These are phyloP conservation scores for Pitta sordida DNA, from an alignment of 2,113 vertebrate genomes.

Conservation along the genomic window DNA sequence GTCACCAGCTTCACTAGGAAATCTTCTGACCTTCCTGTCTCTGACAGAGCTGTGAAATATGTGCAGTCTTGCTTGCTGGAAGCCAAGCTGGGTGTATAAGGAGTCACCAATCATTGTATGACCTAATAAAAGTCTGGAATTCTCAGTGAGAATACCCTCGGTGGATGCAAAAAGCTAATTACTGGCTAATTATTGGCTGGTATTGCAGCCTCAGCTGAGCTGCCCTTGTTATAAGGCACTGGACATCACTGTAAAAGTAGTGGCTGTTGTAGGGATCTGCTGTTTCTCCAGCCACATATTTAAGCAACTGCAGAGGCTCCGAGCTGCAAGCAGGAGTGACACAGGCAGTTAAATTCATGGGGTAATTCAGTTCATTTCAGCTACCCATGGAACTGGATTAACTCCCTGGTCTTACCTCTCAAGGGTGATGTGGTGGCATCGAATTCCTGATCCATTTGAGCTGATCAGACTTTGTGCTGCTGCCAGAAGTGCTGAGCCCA, in stretches of 20 bases:
- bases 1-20: neutral
- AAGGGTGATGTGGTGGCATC: fast-evolving
- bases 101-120: neutral
- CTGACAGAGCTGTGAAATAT: neutral
- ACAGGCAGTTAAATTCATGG: neutral
- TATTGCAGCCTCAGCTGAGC: neutral
- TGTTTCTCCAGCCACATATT: neutral
- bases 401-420: neutral
- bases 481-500: neutral
- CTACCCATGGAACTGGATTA: neutral
- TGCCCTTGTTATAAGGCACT: neutral
- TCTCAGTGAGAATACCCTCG: neutral
- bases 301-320: neutral
- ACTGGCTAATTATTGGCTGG: neutral
- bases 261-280: neutral
- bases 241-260: neutral
- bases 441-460: neutral
- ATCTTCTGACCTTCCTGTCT: neutral
- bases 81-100: neutral
- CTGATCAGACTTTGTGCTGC: neutral
- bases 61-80: neutral
- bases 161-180: neutral
- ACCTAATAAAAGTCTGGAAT: neutral
- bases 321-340: neutral
- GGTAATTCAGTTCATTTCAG: neutral